Percentiles rank a stretch among this genome's conserved stretches.
Evolutionary conservation across 2,113 vertebrate species (phyloP).

Genomic region (Phycodurus eques): DNA sequence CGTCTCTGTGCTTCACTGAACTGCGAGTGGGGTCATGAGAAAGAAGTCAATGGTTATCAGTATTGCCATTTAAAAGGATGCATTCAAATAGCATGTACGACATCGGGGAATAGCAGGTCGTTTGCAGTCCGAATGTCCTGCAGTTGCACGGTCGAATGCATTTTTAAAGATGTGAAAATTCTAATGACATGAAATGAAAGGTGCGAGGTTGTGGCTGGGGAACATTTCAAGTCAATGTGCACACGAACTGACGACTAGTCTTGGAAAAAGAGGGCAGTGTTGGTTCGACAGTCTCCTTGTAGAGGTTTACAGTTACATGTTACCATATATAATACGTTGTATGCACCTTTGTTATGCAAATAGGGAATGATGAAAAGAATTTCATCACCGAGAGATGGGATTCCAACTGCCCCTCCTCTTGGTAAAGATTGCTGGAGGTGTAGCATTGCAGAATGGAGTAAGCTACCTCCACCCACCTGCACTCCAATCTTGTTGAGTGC

Average conservation of each 20-base stretch:
- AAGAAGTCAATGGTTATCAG: constrained; percentile 31
- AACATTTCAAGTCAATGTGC: constrained; percentile 35
- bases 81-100: constrained; percentile 35
- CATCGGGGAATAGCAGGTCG: constrained; percentile 17
- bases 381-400: constrained; percentile 63
- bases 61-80: constrained; percentile 42
- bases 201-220: constrained; percentile 23
- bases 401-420: constrained; percentile 55
- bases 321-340: constrained; percentile 62
- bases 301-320: constrained; percentile 44
- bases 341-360: constrained; percentile 71
- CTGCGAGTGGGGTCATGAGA: constrained; percentile 12
- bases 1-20: constrained; percentile 28
- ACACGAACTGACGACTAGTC: constrained; percentile 24
- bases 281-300: constrained; percentile 22
- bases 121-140: constrained; percentile 15
- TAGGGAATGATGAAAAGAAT: constrained; percentile 63
- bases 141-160: constrained; percentile 27
- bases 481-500: constrained; percentile 52
- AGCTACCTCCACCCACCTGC: constrained; percentile 34
- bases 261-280: constrained; percentile 29
- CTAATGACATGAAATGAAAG: constrained; percentile 35
- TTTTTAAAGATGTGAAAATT: constrained; percentile 26
- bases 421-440: constrained; percentile 46
- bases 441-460: constrained; percentile 34